These are phyloP conservation scores for Scophthalmus maximus DNA, from an alignment of 2,113 vertebrate species.

Conservation along the genomic window DNA sequence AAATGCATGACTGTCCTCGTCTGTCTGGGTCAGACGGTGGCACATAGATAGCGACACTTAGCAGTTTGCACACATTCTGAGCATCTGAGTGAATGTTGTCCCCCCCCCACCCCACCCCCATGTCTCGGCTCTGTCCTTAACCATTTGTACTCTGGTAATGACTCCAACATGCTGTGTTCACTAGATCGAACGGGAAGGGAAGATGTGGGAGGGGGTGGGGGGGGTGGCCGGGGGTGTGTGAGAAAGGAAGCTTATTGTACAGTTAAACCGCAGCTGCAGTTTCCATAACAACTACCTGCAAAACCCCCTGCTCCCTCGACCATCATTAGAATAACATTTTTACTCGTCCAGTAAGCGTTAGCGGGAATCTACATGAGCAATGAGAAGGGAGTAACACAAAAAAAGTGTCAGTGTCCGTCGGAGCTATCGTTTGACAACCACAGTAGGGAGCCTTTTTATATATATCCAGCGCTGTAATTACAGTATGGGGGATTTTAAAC, in stretches of 20 bases:
- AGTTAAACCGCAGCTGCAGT: constrained; percentile 78
- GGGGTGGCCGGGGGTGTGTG: not conserved
- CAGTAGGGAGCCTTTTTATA: constrained; percentile 11
- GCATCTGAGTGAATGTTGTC: constrained; percentile 44
- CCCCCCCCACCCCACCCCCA: too few relatives aligned
- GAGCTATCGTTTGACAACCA: constrained; percentile 45
- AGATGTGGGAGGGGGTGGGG: constrained; percentile 30
- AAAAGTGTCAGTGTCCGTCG: constrained; percentile 29
- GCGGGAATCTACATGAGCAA: constrained; percentile 71
- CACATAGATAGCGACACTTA: constrained; percentile 10
- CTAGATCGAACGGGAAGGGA: constrained; percentile 63
- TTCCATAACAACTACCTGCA: constrained; percentile 84
- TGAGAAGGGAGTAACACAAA: constrained; percentile 52
- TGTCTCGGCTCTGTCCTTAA: constrained; percentile 65
- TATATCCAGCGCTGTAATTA: constrained; percentile 45
- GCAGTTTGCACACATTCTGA: constrained; percentile 39
- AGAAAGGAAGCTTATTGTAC: constrained; percentile 63
- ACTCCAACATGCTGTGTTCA: constrained; percentile 70
- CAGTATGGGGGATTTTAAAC: constrained; percentile 9
- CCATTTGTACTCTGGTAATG: constrained; percentile 71
- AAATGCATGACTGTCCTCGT: not conserved
- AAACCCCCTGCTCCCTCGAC: constrained; percentile 65
- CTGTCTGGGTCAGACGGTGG: constrained; percentile 20
- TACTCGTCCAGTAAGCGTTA: constrained; percentile 76
- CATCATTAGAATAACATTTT: constrained; percentile 79